A percentile compares a stretch with the other conserved stretches of the same genome.
phyloP scores from a whole-genome alignment of 2,113 vertebrate species.

The Clinocottus analis region DNA sequence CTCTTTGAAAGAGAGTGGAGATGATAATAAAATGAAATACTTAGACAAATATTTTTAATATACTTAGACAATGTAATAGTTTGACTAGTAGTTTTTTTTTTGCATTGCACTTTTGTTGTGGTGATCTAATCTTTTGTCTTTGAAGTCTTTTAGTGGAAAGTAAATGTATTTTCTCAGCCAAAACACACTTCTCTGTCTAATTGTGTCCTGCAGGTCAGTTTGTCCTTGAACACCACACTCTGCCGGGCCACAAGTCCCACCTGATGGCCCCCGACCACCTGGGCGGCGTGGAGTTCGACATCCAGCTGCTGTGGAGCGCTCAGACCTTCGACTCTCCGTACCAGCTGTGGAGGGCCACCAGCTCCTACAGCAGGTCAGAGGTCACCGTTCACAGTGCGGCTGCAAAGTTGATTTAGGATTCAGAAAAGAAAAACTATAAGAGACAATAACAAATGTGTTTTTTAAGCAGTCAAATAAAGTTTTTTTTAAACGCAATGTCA shows the following conservation, averaged over 20 bases:
- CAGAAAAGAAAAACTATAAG: no score
- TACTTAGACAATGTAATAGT: no score
- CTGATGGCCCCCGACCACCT: conserved; percentile 94
- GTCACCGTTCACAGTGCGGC: background rate
- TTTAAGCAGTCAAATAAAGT: no score
- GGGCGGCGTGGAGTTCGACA: conserved; percentile 94
- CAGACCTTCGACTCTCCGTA: conserved; percentile 97
- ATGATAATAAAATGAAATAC: no score
- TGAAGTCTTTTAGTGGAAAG: background rate
- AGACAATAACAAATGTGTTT: no score
- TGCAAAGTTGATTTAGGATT: background rate
- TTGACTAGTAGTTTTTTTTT: no score
- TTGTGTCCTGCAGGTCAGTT: conserved; percentile 88
- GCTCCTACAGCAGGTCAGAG: conserved; percentile 94
- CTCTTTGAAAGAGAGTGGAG: no score
- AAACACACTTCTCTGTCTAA: background rate
- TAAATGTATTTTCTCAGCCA: background rate
- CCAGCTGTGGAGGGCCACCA: conserved; percentile 97
- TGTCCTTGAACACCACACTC: conserved; percentile 94
- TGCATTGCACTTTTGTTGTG: no score
- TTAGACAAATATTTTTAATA: no score
- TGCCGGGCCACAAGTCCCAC: conserved; percentile 91
- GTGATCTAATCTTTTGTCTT: no score
- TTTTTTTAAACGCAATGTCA: no score
- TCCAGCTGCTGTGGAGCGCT: conserved; percentile 96